phyloP scores from a whole-genome alignment of 2,797 vertebrate species.

The Gallinago nigripennis region DNA sequence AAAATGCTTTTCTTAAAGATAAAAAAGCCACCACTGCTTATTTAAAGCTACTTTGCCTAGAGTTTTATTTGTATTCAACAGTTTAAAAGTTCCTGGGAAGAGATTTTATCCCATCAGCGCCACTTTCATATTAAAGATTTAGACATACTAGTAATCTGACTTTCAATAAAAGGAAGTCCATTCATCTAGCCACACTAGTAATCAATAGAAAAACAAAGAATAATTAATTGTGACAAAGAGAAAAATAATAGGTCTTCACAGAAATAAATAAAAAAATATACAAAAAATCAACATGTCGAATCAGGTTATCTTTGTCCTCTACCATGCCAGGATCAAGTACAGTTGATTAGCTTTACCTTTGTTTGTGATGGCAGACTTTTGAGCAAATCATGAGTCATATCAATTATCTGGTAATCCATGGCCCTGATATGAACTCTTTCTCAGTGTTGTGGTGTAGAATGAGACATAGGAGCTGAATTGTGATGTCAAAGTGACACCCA shows the following conservation, averaged over 20 bases:
- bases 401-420: neutral
- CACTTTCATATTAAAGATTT: neutral
- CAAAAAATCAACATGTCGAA: neutral
- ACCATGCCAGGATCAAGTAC: neutral
- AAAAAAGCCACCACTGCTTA: neutral
- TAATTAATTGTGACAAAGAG: neutral
- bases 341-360: neutral
- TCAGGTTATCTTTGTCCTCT: neutral
- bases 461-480: neutral
- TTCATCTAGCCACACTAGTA: neutral
- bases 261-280: neutral
- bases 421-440: neutral
- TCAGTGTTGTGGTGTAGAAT: neutral
- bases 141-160: neutral
- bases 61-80: neutral
- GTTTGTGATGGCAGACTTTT: neutral
- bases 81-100: neutral
- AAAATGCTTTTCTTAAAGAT: neutral
- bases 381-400: neutral
- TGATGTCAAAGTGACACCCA: neutral
- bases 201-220: neutral
- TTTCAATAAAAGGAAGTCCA: neutral
- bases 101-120: neutral
- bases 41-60: neutral
- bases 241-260: neutral